phyloP scores from a whole-genome alignment of 2,113 vertebrate genomes.

The Eira barbara region DNA sequence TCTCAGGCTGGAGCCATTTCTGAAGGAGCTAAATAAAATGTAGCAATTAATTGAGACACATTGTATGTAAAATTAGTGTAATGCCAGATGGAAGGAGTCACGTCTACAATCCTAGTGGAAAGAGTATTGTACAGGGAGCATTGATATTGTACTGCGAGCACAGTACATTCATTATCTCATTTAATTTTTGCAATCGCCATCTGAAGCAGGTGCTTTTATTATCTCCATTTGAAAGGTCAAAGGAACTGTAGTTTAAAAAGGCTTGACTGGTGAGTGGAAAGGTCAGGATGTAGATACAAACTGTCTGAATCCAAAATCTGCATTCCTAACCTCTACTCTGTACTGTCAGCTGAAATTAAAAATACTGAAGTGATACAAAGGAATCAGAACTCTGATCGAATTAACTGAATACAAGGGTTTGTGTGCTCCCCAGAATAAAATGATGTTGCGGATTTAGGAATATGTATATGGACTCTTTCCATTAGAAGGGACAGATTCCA shows the following conservation, averaged over 20 bases:
- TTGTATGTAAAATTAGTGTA: background rate
- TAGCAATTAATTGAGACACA: background rate
- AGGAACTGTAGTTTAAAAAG: constrained; percentile 13
- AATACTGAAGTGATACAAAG: background rate
- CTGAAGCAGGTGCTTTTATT: constrained; percentile 1
- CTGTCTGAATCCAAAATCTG: constrained; percentile 19
- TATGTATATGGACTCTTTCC: background rate
- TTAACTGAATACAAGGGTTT: background rate
- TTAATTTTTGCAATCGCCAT: background rate
- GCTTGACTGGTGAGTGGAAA: background rate
- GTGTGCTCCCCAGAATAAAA: background rate
- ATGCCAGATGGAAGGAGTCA: background rate
- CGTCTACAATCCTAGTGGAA: background rate
- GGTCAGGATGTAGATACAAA: constrained; percentile 9
- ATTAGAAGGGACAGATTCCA: background rate
- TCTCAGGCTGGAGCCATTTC: constrained; percentile 27
- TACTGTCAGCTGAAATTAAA: constrained; percentile 14
- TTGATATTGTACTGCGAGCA: background rate
- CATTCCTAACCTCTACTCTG: background rate
- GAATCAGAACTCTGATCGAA: background rate
- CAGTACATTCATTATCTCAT: background rate
- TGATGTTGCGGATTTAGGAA: background rate
- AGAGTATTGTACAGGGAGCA: background rate
- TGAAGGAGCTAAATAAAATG: constrained; percentile 16
- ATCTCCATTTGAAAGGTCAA: background rate